Evolutionary conservation across 2,888 invertebrate species (phyloP).

Genomic region (Rhingia rostrata): DNA sequence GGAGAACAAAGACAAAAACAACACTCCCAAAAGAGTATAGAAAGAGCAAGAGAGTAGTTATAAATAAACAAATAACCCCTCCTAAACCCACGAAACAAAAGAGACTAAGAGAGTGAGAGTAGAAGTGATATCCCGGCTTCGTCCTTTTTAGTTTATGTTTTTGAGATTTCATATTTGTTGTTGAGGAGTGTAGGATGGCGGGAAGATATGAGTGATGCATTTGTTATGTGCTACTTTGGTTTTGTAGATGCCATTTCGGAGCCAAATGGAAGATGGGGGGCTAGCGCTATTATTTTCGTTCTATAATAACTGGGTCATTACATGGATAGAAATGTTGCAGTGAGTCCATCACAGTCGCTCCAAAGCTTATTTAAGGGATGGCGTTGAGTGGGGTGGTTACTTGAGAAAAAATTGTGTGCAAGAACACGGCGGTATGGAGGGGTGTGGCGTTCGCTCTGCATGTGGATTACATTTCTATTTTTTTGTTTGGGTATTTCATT

Average conservation of each 20-base stretch:
- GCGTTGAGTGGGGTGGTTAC: slow-evolving; percentile 23
- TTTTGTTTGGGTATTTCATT: slow-evolving; percentile 26
- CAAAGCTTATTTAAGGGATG: slow-evolving; percentile 14
- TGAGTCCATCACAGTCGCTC: slow-evolving; percentile 51
- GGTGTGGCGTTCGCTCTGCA: slow-evolving; percentile 16
- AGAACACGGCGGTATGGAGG: slow-evolving; percentile 44
- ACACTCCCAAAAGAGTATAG: background rate
- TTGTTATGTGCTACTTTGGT: slow-evolving; percentile 26
- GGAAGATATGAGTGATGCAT: slow-evolving; percentile 58
- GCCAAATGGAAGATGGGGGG: slow-evolving; percentile 68
- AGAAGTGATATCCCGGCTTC: slow-evolving; percentile 33
- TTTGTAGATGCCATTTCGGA: slow-evolving; percentile 54
- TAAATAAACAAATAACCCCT: slow-evolving; percentile 61
- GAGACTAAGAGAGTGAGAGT: slow-evolving; percentile 11
- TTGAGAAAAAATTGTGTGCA: slow-evolving; percentile 8
- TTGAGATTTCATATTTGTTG: slow-evolving; percentile 71
- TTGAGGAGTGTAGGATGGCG: slow-evolving; percentile 33
- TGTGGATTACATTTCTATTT: slow-evolving; percentile 51
- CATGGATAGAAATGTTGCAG: slow-evolving; percentile 70
- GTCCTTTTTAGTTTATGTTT: slow-evolving; percentile 63
- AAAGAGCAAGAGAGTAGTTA: slow-evolving; percentile 7
- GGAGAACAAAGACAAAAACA: slow-evolving; percentile 3
- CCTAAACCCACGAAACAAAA: background rate
- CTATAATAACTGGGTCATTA: slow-evolving; percentile 73
- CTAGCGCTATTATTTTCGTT: slow-evolving; percentile 67